phyloP scores from a whole-genome alignment of 2,888 invertebrate species.

The Globia sparganii region DNA sequence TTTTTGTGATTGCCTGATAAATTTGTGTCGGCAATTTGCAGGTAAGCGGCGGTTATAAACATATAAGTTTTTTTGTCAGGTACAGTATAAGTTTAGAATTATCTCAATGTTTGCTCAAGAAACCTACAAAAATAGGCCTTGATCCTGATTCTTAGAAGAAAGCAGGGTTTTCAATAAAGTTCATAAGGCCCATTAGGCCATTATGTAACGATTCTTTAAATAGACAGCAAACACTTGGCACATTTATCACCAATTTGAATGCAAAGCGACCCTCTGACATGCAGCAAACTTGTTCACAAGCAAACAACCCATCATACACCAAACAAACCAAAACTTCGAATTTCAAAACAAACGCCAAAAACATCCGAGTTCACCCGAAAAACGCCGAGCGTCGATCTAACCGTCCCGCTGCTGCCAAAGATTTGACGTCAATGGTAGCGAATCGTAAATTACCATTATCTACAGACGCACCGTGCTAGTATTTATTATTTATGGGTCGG shows the following conservation, averaged over 20 bases:
- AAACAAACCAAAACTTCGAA: slow-evolving; percentile 49
- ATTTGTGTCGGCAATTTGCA: slow-evolving; percentile 23
- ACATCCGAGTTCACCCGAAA: slow-evolving; percentile 66
- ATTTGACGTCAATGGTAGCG: slow-evolving; percentile 86
- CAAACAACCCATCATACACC: slow-evolving; percentile 39
- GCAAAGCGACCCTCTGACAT: background rate
- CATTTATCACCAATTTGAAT: background rate
- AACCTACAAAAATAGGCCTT: background rate
- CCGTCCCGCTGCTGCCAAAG: slow-evolving; percentile 83
- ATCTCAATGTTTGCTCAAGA: background rate
- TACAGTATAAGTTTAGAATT: background rate
- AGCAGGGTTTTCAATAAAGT: background rate
- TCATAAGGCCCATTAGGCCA: background rate
- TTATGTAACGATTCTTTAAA: no score
- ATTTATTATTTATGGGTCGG: slow-evolving; percentile 90
- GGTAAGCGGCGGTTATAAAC: rapidly evolving
- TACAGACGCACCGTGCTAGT: slow-evolving; percentile 88
- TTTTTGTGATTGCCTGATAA: slow-evolving; percentile 9
- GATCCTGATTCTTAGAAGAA: background rate
- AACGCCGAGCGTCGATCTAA: slow-evolving; percentile 80
- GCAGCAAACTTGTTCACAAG: slow-evolving; percentile 19
- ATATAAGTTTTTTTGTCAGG: slow-evolving; percentile 12
- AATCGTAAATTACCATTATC: slow-evolving; percentile 90
- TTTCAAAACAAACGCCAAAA: slow-evolving; percentile 62
- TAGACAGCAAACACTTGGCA: background rate